Percentiles rank a stretch among this genome's conserved stretches.
Conservation (phyloP, 2,797 vertebrate genomes). For the Cuniculus paca region DNA sequence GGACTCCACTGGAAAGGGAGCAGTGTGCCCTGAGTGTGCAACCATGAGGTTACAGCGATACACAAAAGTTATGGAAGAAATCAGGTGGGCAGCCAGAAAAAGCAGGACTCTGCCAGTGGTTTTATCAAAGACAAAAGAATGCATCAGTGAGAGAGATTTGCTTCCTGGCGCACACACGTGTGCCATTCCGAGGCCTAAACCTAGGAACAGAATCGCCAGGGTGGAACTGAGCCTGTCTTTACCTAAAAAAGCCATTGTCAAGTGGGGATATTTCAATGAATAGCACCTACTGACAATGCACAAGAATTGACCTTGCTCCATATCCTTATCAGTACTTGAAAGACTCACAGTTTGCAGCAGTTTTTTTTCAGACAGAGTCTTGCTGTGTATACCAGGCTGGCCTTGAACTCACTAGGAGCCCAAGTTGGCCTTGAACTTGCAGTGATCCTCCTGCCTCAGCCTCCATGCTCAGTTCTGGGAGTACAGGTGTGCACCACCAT, state of each 20-base stretch:
- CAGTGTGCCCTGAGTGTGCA: background rate
- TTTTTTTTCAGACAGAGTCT: background rate
- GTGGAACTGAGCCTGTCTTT: background rate
- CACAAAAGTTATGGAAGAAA: background rate
- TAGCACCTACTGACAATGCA: too few relatives aligned
- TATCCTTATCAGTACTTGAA: background rate
- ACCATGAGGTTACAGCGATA: background rate
- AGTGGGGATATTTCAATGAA: background rate
- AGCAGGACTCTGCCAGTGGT: background rate
- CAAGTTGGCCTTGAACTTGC: too few relatives aligned
- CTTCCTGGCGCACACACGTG: background rate
- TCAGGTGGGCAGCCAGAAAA: background rate
- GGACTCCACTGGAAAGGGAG: too few relatives aligned
- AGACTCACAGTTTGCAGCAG: background rate
- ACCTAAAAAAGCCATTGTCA: background rate
- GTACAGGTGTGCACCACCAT: background rate
- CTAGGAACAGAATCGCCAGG: background rate
- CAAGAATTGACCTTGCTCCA: background rate
- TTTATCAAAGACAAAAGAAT: background rate
- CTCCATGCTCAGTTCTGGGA: background rate
- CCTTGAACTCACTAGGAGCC: background rate
- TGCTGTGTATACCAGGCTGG: background rate
- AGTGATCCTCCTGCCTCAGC: background rate
- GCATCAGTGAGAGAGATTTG: background rate
- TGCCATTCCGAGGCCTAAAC: background rate